Percentiles rank a stretch among this genome's conserved stretches.
phyloP scores from a whole-genome alignment of 2,797 vertebrate genomes.

The Coluber constrictor region DNA sequence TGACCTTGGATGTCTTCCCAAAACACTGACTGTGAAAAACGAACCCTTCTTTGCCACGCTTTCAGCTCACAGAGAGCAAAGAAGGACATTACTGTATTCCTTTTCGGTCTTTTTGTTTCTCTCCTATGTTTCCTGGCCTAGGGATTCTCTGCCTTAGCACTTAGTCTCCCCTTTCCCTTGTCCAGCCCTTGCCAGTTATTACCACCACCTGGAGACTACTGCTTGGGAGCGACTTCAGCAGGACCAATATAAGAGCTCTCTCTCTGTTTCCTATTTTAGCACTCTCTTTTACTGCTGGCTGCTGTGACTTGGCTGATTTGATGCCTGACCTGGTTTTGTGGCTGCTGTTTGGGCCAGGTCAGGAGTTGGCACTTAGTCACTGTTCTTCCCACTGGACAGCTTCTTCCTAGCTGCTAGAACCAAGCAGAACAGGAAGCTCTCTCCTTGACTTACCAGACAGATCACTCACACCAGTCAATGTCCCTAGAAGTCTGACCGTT shows the following conservation, averaged over 20 bases:
- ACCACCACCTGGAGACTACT: not conserved
- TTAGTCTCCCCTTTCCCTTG: not conserved
- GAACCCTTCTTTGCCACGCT: not conserved
- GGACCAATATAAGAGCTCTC: not conserved
- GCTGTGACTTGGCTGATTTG: not conserved
- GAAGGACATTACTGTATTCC: not conserved
- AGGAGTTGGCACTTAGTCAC: not conserved
- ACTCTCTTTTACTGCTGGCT: not conserved
- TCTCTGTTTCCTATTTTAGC: not conserved
- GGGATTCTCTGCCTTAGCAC: not conserved
- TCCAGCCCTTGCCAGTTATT: not conserved
- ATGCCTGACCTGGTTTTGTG: not conserved
- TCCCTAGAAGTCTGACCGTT: not conserved
- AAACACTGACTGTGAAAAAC: not conserved
- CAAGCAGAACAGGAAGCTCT: not conserved
- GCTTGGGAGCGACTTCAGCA: not conserved
- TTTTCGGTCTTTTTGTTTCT: not conserved
- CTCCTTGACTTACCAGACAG: not conserved
- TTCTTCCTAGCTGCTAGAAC: not conserved
- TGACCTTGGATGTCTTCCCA: not conserved
- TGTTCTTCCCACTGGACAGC: not conserved
- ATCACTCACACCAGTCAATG: not conserved
- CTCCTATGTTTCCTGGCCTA: not conserved
- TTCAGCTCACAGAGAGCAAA: not conserved
- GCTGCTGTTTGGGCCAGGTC: not conserved